Base-by-base conservation (phyloP, 2,888 invertebrate species). In the Lordiphosa fenestrarum region DNA sequence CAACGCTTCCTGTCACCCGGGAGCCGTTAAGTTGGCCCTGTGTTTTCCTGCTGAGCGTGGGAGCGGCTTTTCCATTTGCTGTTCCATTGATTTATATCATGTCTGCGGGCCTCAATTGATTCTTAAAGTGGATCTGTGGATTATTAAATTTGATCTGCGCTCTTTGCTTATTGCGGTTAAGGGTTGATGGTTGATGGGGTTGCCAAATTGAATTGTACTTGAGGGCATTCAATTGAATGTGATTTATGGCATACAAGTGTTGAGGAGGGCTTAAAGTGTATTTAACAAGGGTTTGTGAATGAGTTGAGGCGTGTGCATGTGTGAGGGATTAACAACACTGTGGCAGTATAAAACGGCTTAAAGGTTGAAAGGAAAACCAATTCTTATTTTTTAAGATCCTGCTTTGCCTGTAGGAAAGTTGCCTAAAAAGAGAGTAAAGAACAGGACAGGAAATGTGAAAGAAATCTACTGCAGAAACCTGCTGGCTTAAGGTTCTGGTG, bases 31-130 rank as follows among this genome's bases (percentile, higher is more conserved):
- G 65, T 53, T 69, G 73, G 69, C 80, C 80, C 73, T 75, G 80
- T 41, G 63, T 52, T 70, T 72, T 70, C 78, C 70, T 33, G 6
- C 25, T 19, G 40, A 76, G 67, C 77, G 77, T 78, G 77, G 83
- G 77, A 78, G 50, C 69, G 57, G 9, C 19, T 53, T 47, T 62
- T 72, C 67, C 36, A 62, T 15, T 33, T 60, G 7, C 48, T 30
- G 54, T 63, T 73, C 47, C 36, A 83, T 80, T 77, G 77, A 77
- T 77, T 77, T 83, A 83, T 71, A 39, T 48, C 46, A 53, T 50
- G 55, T 50, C 69, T 82, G 73, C 80, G 77, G 77, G 83, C 44
- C 49, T 62, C 59, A 73, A 80, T 80, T 80, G 80, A 77, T 82
- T 71, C 62, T 55, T 59, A 46, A 69, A 69, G 69, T 57, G 53